Evolutionary conservation across 2,113 vertebrate species (phyloP), one percentile per base, ranked within the genome.

Genomic region (Nematolebias whitei): DNA sequence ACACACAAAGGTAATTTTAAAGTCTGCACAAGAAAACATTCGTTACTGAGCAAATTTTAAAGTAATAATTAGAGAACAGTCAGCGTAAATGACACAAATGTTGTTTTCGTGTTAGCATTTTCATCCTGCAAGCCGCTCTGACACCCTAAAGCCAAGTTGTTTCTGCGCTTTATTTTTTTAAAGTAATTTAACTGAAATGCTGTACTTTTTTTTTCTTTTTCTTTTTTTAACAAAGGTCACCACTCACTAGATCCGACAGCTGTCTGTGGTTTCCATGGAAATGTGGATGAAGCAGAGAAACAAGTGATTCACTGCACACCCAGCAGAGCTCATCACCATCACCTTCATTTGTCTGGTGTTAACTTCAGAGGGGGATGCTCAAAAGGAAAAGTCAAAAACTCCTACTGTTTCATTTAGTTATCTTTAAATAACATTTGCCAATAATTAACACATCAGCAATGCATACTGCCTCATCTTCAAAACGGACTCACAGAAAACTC

Each of bases 181-280:
- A 49, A 55, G 5, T 63, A 19, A n/a, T 53, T 23, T 20, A 26
- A 58, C 16, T 23, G 16, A 61, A 55, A 20, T 15, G 4, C 18
- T 12, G 11, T 19, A 49, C 18, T 9, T 13, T 32, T 41, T 52
- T 41, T 7, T 9, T 13, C 24, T 41, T 52, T 41, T 7, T 10
- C 20, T 18, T 6, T 13, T 32, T 41, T 52, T 41, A 23, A 20
- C 60, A 58, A 82, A 84, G 76, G 65, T 85, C 65, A 61, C n/a
- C 23, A 1, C 44, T 63, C 48, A 29, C 38, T 63, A 23, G 15
- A 5, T 35, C 19, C n/a, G 49, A 53, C 59, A 45, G 32, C 65
- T 59, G 18, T 32, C 40, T 26, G n/a, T 39, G 45, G 63, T 78
- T 58, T 62, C 58, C 60, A 56, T 63, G 53, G 74, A 66, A 74